A percentile compares a stretch with the other conserved stretches of the same genome.
Evolutionary conservation across 2,113 vertebrate genomes (phyloP).

Genomic region (Eira barbara): DNA sequence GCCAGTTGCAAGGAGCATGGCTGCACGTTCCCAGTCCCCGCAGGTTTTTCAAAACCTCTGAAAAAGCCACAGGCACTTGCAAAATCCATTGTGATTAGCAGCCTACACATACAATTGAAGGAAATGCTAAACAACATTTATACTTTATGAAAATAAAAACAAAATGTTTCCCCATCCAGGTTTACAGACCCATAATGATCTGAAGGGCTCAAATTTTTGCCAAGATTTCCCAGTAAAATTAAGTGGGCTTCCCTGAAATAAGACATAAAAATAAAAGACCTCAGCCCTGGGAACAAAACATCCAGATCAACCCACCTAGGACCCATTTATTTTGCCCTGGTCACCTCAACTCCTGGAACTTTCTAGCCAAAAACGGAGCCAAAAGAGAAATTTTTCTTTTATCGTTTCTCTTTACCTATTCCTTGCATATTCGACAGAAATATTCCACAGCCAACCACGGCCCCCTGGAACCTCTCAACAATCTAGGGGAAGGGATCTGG

Average conservation of each 20-base stretch:
- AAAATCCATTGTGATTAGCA: not conserved
- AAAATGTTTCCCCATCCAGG: no score
- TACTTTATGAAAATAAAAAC: not conserved
- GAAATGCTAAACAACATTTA: not conserved
- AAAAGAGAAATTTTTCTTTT: not conserved
- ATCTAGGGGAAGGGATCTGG: not conserved
- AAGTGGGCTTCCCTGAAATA: not conserved
- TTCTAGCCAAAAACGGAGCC: not conserved
- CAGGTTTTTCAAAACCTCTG: not conserved
- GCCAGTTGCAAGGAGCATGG: not conserved
- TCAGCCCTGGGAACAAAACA: not conserved
- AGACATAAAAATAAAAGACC: not conserved
- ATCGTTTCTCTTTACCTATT: not conserved
- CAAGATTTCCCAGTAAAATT: not conserved
- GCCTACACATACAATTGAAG: not conserved
- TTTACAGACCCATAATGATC: not conserved
- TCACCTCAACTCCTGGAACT: not conserved
- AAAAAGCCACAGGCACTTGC: not conserved
- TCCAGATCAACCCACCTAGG: not conserved
- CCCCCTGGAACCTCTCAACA: not conserved
- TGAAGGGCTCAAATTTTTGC: not conserved
- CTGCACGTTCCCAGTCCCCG: no score
- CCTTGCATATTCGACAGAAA: not conserved
- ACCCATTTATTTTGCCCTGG: not conserved
- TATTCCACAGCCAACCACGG: not conserved